phyloP scores from a whole-genome alignment of 2,113 vertebrate species.

The Colistium nudipinnis region DNA sequence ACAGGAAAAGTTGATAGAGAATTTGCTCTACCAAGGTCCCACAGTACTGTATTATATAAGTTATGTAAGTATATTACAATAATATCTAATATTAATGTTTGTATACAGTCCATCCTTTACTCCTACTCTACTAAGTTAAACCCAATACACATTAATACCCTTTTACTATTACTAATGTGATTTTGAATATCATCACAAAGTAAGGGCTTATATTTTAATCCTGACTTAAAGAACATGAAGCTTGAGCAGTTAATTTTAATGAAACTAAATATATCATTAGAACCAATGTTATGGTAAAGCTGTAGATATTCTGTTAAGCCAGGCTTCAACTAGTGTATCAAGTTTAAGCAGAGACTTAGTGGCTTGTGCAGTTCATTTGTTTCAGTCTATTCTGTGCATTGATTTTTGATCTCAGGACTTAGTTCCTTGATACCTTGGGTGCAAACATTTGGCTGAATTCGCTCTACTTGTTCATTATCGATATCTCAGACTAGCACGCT shows the following conservation, averaged over 20 bases:
- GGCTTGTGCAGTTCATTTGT: slow-evolving; percentile 79
- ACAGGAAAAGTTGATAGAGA: background rate
- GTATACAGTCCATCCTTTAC: no score
- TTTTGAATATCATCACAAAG: no score
- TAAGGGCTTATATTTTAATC: no score
- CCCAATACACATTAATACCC: no score
- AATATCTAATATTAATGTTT: no score
- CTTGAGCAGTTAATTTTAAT: background rate
- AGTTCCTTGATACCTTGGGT: slow-evolving; percentile 68
- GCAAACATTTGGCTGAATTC: slow-evolving; percentile 75
- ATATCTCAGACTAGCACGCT: slow-evolving; percentile 12
- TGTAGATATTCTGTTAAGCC: background rate
- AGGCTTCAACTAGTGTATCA: slow-evolving; percentile 16
- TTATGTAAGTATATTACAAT: no score
- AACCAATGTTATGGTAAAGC: background rate
- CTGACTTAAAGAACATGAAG: no score
- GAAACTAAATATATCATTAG: background rate
- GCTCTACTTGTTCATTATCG: slow-evolving; percentile 39
- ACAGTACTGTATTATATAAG: background rate
- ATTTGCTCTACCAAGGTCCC: background rate
- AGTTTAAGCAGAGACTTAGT: slow-evolving; percentile 67
- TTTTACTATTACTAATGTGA: no score
- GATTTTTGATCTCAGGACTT: slow-evolving; percentile 83
- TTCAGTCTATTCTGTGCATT: slow-evolving; percentile 84
- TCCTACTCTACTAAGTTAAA: no score